A percentile compares a stretch with the other conserved stretches of the same genome.
phyloP scores from a whole-genome alignment of 1,140 invertebrate species.

The Helicorthomorpha holstii region DNA sequence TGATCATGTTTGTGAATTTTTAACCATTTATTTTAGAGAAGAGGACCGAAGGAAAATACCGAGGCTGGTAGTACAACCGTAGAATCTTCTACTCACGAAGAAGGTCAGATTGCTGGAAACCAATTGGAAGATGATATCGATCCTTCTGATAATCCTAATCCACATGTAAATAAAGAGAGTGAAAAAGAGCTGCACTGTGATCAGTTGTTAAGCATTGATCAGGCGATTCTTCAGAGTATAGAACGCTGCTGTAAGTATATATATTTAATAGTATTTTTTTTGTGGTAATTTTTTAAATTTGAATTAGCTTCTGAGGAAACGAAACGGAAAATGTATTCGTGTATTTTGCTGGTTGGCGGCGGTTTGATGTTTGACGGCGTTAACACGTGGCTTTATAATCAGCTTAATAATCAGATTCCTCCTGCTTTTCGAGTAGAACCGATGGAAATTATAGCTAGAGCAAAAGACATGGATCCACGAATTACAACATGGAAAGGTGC shows the following conservation, averaged over 20 bases:
- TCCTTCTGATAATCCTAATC: constrained; percentile 10
- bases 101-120: constrained; percentile 10
- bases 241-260: constrained; percentile 55
- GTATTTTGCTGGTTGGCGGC: constrained; percentile 77
- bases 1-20: not conserved
- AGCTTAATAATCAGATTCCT: constrained; percentile 65
- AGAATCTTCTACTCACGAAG: constrained; percentile 9
- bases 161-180: constrained; percentile 30
- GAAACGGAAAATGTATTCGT: constrained; percentile 86
- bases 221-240: constrained; percentile 78
- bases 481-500: constrained; percentile 88
- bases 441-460: constrained; percentile 60
- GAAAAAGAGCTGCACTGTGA: constrained; percentile 38
- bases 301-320: constrained; percentile 49
- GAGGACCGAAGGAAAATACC: constrained; percentile 9
- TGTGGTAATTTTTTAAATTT: constrained; percentile 14
- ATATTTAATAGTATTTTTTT: not conserved
- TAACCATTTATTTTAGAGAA: not conserved
- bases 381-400: constrained; percentile 71
- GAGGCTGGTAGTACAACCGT: constrained; percentile 9
- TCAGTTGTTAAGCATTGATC: constrained; percentile 68
- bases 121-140: constrained; percentile 16
- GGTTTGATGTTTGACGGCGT: constrained; percentile 75
- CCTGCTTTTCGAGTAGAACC: constrained; percentile 55
- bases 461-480: constrained; percentile 76